Base-by-base conservation (phyloP, 1,140 invertebrate genomes). In the Phocides pigmalion region DNA sequence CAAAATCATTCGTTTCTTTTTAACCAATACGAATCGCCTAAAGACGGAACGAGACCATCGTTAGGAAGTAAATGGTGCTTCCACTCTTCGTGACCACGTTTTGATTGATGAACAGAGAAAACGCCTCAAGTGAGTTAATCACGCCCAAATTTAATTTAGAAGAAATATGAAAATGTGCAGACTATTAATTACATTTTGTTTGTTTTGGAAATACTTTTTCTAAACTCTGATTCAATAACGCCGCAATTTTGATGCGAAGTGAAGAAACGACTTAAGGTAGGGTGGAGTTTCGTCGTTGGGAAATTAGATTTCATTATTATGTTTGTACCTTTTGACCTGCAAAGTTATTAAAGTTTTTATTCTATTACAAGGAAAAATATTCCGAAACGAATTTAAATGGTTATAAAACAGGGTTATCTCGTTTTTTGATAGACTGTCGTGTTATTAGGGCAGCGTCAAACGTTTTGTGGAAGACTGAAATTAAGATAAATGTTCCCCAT, bases 101-200 rank as follows among this genome's bases (percentile, higher is more conserved):
- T 84, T 89, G 88, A 91, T 91, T 91, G 85, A 91, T 91, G 87
- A 84, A 90, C 85, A 88, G 77, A 84, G 87, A 89, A 88, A 88
- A 89, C 87, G 87, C 88, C 88, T 90, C 83, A 78, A 89, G 81
- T 87, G 78, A 80, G 81, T 84, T 87, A 82, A 89, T 88, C 81
- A 86, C 84, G 79, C 79, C 85, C 85, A 89, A 89, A 90, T 89
- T 89, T 84, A 89, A 90, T 90, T 90, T 90, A 87, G 81, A 80
- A 83, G 62, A 75, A 74, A 86, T 81, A 84, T 83, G 75, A 83
- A 82, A 86, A 82, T 67, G 68, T 67, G 68, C 70, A 79, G 72
- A 68, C 75, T 77, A 82, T 85, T 86, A 76, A 80, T 84, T 84
- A 83, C 56, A 63, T 86, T 87, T 88, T 90, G 82, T 90, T 90